A percentile compares a stretch with the other conserved stretches of the same genome.
phyloP scores from a whole-genome alignment of 2,113 vertebrate species.

The Saguinus midas region DNA sequence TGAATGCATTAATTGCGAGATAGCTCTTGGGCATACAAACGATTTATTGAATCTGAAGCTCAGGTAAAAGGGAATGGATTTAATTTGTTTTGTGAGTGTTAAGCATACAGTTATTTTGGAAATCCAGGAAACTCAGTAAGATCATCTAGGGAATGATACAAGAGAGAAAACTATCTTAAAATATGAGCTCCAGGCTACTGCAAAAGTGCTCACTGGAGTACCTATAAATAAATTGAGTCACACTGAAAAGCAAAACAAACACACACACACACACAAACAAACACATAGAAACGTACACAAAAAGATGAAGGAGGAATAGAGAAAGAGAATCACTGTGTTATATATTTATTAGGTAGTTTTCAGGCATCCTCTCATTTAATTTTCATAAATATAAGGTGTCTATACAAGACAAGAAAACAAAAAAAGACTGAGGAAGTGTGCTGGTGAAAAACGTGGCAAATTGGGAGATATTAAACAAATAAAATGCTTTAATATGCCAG shows the following conservation, averaged over 20 bases:
- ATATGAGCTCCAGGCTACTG: background rate
- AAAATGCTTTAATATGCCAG: background rate
- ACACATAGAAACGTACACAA: rapidly evolving
- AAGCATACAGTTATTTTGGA: background rate
- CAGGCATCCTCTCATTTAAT: background rate
- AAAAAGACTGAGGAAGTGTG: background rate
- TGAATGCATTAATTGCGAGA: background rate
- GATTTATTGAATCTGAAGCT: background rate
- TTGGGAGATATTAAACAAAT: background rate
- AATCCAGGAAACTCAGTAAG: background rate
- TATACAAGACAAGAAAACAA: background rate
- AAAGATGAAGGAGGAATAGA: rapidly evolving
- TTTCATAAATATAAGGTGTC: background rate
- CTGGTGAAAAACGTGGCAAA: background rate
- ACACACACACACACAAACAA: too few relatives aligned
- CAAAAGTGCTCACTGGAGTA: background rate
- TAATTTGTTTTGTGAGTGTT: background rate
- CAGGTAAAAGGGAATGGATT: background rate
- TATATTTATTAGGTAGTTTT: background rate
- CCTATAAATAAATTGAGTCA: background rate
- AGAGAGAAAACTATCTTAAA: background rate
- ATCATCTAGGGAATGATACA: background rate
- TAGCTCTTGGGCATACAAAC: background rate
- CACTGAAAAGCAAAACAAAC: background rate
- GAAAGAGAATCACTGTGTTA: background rate